Evolutionary conservation across 53 echinoderm and acorn worm species (phyloP).

Genomic region (Mesocentrotus franciscanus): DNA sequence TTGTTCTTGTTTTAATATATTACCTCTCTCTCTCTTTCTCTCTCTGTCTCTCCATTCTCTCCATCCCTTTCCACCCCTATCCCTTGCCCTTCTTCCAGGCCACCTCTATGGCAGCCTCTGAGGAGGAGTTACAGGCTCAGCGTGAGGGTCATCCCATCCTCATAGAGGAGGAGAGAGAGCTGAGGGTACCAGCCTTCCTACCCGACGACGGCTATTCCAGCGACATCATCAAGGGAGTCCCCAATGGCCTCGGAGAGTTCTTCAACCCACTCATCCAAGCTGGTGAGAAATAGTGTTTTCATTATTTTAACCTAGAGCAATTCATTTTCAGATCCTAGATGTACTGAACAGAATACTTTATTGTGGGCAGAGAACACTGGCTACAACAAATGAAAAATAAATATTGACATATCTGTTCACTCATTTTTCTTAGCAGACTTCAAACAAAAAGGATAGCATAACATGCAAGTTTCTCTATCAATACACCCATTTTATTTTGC

Average conservation of each 20-base stretch:
- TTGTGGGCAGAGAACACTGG: neutral
- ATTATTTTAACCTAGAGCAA: neutral
- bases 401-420: too few relatives aligned
- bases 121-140: slow-evolving; percentile 48
- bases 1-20: too few relatives aligned
- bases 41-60: neutral
- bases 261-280: slow-evolving; percentile 85
- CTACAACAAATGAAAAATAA: too few relatives aligned
- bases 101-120: slow-evolving; percentile 23
- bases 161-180: slow-evolving; percentile 91
- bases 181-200: slow-evolving; percentile 86
- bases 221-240: slow-evolving; percentile 90
- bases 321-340: neutral
- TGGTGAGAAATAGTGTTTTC: slow-evolving; percentile 68
- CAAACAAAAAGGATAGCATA: too few relatives aligned
- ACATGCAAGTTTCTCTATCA: too few relatives aligned
- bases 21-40: neutral
- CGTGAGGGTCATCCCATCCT: slow-evolving; percentile 78
- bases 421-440: too few relatives aligned
- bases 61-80: neutral
- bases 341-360: neutral
- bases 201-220: slow-evolving; percentile 98
- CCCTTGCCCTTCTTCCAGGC: neutral
- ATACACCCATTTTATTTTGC: too few relatives aligned
- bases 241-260: slow-evolving; percentile 92